Evolutionary conservation across 1,140 invertebrate genomes (phyloP).

Genomic region (Sitodiplosis mosellana): DNA sequence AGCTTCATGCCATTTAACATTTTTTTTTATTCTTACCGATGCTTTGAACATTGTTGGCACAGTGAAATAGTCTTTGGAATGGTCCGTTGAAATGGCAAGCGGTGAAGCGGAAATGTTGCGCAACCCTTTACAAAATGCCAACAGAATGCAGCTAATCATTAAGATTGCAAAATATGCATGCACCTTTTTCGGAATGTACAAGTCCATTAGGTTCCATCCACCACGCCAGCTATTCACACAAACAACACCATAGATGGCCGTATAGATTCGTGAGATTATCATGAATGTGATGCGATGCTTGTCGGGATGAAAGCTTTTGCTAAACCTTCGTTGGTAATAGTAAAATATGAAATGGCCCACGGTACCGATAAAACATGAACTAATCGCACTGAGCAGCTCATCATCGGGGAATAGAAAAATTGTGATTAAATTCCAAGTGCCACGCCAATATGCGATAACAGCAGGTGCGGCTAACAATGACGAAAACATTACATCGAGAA

Average conservation of each 20-base stretch:
- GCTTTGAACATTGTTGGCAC: conserved; percentile 65
- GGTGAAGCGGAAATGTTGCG: conserved; percentile 68
- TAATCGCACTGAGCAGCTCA: conserved; percentile 33
- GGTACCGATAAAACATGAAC: conserved; percentile 48
- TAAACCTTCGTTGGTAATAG: conserved; percentile 41
- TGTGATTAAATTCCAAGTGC: conserved; percentile 64
- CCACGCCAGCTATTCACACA: conserved; percentile 75
- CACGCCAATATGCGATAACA: conserved; percentile 70
- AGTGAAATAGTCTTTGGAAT: conserved; percentile 54
- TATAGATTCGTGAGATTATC: conserved; percentile 51
- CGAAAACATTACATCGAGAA: conserved; percentile 52
- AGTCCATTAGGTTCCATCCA: conserved; percentile 54
- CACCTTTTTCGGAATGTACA: conserved; percentile 41
- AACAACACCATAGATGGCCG: conserved; percentile 49
- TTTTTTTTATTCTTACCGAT: conserved; percentile 32
- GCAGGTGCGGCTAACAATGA: conserved; percentile 52
- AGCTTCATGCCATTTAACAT: neutral
- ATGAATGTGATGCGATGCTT: conserved; percentile 47
- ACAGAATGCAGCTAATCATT: conserved; percentile 37
- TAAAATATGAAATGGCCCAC: conserved; percentile 46
- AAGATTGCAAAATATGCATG: conserved; percentile 38
- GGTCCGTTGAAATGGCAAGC: conserved; percentile 53
- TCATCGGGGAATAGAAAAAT: conserved; percentile 43
- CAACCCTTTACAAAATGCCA: conserved; percentile 43
- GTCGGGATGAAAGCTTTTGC: conserved; percentile 41